Evolutionary conservation across 2,797 vertebrate species (phyloP), one percentile per base, ranked within the genome.

Genomic region (Tangara arthus): DNA sequence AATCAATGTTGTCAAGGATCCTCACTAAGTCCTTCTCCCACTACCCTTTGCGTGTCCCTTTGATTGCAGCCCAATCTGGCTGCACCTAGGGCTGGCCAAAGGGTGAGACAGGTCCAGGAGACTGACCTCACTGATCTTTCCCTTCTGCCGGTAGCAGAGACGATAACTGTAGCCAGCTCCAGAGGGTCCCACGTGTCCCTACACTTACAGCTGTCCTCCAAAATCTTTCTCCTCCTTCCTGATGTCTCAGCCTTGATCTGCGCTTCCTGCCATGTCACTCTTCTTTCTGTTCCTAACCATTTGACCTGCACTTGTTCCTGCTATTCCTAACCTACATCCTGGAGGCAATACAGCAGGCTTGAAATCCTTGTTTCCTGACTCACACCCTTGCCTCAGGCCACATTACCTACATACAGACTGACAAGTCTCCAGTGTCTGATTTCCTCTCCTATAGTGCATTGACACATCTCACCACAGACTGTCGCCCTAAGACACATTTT

Each of bases 161-260:
- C 34, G 68, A 71, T 8, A 66, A 49, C 1, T 2, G 1, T 0
- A 69, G 46, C 9, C 73, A 78, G n/a, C 55, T 87, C 30, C 61
- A 70, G 42, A 46, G 0, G 0, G 34, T 42, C 24, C 5, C 73
- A 76, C 1, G 1, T 55, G 30, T 34, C 60, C 42, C n/a, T 7
- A 46, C 55, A 59, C 53, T 53, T 56, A 60, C 6, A 71, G 37
- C 21, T 75, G 18, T 41, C 53, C 44, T 93, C 89, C 22, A 85
- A 70, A 49, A 70, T 41, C 41, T 17, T 77, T 37, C 41, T 39
- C 21, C 37, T 71, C 12, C 60, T 50, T 87, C 56, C 26, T 78
- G 41, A 22, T 18, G 24, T 46, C 66, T 73, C 71, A 92, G 60
- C 28, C 68, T 56, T 72, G 26, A 76, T 34, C 50, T 32, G n/a